A percentile compares a stretch with the other conserved stretches of the same genome.
phyloP scores from a whole-genome alignment of 2,797 vertebrate species.

The Sebastes cheni region DNA sequence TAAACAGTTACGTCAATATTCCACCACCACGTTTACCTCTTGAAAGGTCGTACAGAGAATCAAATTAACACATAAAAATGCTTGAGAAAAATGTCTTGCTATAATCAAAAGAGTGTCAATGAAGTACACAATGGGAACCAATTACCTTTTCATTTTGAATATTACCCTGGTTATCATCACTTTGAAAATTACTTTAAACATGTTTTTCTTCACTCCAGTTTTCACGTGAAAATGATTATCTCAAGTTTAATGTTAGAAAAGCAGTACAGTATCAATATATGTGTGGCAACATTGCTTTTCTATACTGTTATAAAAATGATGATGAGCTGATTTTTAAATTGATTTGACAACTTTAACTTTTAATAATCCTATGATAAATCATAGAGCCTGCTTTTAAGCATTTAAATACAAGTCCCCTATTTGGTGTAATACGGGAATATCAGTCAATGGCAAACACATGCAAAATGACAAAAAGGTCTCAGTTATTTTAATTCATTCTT shows the following conservation, averaged over 20 bases:
- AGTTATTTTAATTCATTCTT: conserved; percentile 2
- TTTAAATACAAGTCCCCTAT: not conserved
- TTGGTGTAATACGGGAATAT: not conserved
- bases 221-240: not conserved
- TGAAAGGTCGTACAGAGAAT: not conserved
- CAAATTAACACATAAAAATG: not conserved
- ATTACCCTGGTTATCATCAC: not conserved
- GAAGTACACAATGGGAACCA: not conserved
- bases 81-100: not conserved
- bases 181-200: not conserved
- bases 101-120: not conserved
- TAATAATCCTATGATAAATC: not conserved
- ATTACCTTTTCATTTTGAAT: not conserved
- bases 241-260: not conserved
- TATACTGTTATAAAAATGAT: not conserved
- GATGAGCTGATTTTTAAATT: not conserved
- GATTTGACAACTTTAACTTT: not conserved
- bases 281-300: not conserved
- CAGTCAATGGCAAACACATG: not conserved
- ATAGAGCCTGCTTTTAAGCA: not conserved
- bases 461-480: not conserved
- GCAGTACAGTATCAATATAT: not conserved
- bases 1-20: not conserved
- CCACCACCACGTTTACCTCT: not conserved
- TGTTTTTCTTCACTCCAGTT: not conserved